These are phyloP conservation scores for Haemorhous mexicanus DNA, from an alignment of 2,113 vertebrate species.

Conservation along the genomic window DNA sequence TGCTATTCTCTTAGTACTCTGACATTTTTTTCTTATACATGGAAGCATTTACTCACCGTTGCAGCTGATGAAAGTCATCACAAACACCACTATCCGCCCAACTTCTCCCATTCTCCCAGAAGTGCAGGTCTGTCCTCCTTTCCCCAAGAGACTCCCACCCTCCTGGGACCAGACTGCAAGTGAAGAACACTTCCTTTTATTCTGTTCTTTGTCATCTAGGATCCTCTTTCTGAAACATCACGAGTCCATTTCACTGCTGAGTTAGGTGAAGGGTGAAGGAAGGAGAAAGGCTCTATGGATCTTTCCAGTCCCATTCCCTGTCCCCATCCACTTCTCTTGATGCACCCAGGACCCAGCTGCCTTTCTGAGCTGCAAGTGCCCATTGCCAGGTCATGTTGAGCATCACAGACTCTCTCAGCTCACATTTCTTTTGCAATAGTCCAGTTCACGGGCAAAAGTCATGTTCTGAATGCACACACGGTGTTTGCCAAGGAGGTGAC, in stretches of 20 bases:
- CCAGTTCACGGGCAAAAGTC: not conserved
- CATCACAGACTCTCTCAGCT: not conserved
- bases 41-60: slow-evolving; percentile 13
- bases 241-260: slow-evolving; percentile 39
- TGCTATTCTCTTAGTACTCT: not conserved
- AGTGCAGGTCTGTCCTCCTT: not conserved
- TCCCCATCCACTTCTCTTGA: not conserved
- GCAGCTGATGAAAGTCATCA: not conserved
- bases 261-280: slow-evolving; percentile 1
- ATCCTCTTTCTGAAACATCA: slow-evolving; percentile 59
- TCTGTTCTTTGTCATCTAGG: slow-evolving; percentile 22
- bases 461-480: not conserved
- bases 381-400: not conserved
- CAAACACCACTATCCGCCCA: not conserved
- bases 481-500: not conserved
- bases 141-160: not conserved
- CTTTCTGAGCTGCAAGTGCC: not conserved
- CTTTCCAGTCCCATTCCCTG: not conserved
- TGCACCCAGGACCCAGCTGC: not conserved
- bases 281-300: not conserved
- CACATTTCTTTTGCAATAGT: not conserved
- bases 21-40: not conserved
- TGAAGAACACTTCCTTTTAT: slow-evolving; percentile 55
- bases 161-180: not conserved
- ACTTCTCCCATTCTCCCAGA: not conserved